Evolutionary conservation across 2,797 vertebrate genomes (phyloP).

Genomic region (Mico argentatus): DNA sequence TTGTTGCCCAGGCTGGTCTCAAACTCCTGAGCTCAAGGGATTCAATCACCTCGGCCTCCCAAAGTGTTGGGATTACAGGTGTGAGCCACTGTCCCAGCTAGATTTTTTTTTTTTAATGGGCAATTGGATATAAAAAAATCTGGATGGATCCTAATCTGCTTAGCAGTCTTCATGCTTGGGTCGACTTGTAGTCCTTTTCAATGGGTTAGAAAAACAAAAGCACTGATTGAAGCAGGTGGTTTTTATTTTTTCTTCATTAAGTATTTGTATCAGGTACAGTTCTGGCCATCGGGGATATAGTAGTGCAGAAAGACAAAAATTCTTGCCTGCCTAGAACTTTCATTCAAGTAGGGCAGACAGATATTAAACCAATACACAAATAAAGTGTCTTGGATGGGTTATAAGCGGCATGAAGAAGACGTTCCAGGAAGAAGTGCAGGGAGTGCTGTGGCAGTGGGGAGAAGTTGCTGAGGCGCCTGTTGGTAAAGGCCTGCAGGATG

Average conservation of each 20-base stretch:
- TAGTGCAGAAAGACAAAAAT: neutral
- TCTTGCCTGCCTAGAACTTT: neutral
- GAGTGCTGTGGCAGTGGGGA: neutral
- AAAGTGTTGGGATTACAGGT: neutral
- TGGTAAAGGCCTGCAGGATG: neutral
- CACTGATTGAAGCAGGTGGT: neutral
- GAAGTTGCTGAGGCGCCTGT: neutral
- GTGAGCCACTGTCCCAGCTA: neutral
- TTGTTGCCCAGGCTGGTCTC: neutral
- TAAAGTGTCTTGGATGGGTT: neutral
- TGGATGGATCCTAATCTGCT: neutral
- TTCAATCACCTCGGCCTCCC: neutral
- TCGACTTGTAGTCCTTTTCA: neutral
- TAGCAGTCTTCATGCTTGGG: neutral
- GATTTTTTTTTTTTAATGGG: neutral
- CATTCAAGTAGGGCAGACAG: neutral
- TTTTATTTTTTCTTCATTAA: constrained; percentile 15
- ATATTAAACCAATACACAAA: neutral
- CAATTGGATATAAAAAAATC: constrained; percentile 3
- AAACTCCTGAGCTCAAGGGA: neutral
- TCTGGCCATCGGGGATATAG: neutral
- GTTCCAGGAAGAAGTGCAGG: neutral
- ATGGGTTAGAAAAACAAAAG: neutral
- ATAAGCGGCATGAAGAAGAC: neutral
- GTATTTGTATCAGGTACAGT: neutral